Base-by-base conservation (phyloP, 2,113 vertebrate species). In the Crocuta crocuta region DNA sequence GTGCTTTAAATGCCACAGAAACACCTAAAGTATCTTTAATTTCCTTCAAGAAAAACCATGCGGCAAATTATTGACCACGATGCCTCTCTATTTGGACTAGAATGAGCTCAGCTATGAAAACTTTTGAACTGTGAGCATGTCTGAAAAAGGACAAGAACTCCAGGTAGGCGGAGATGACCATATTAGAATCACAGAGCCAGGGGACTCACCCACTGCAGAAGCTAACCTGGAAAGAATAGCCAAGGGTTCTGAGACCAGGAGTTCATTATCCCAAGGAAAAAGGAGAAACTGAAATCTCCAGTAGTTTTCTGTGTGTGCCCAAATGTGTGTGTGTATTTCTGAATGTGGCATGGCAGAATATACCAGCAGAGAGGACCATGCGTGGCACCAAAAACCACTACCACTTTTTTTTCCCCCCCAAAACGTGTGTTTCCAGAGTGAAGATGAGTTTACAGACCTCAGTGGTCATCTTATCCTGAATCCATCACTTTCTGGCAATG, bases 131-230 rank as follows among this genome's bases (percentile, higher is more conserved):
- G 53, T 76, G 21, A 76, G 2, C 9, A 24, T 17, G 5, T 15
- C 39, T 43, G 8, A 73, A 31, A 71, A 12, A 70, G 7, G 11
- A n/a, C 43, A 45, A 48, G 0, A 55, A 28, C 7, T 35, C 17
- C 6, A 33, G 17, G 8, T 53, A n/a, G 15, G 9, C 13, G 58
- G 24, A 19, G 28, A 21, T 1, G 8, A 66, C 3, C 0, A 17
- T 1, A 6, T n/a, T 23, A 28, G 43, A 21, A 10, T 0, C 0
- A 2, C 10, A 13, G 19, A 7, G 0, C 3, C 2, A 4, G 4
- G 24, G 16, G 6, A 31, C 33, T 48, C 3, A 61, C 35, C 7
- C 2, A 19, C 2, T 24, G 7, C 8, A 79, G 17, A 55, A 10
- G 5, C 58, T 78, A 7, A 48, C 9, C 17, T n/a, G 3, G 10